phyloP scores from a whole-genome alignment of 1,140 invertebrate genomes.

The Drosophila mojavensis region DNA sequence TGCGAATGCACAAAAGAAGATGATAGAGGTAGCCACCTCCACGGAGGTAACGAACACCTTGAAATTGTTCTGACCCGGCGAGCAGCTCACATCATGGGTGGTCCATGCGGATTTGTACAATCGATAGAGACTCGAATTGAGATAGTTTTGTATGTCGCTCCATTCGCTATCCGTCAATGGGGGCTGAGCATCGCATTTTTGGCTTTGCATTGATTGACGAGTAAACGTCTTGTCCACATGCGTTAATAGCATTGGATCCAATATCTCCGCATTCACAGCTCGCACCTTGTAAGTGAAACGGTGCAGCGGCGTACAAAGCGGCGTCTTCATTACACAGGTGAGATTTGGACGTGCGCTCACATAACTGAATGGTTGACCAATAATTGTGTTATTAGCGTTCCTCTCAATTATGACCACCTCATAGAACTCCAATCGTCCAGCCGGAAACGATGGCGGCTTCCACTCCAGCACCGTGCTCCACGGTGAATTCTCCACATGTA shows the following conservation, averaged over 20 bases:
- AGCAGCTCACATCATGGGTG: constrained; percentile 54
- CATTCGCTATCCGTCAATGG: constrained; percentile 6
- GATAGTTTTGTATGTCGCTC: constrained; percentile 26
- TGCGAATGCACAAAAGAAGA: constrained; percentile 33
- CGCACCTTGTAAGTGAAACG: constrained; percentile 58
- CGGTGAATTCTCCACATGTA: constrained; percentile 32
- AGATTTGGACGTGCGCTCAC: constrained; percentile 41
- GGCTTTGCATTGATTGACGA: not conserved
- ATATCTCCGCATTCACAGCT: constrained; percentile 56
- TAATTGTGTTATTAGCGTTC: constrained; percentile 30
- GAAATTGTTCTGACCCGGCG: constrained; percentile 37
- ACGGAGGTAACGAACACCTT: constrained; percentile 46
- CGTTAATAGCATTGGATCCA: not conserved
- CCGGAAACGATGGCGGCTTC: constrained; percentile 41
- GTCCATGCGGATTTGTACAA: constrained; percentile 51
- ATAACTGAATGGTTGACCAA: constrained; percentile 35
- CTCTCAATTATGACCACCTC: constrained; percentile 53
- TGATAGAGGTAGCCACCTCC: constrained; percentile 38
- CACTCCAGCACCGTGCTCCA: constrained; percentile 47
- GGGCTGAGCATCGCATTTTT: constrained; percentile 12
- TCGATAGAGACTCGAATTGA: constrained; percentile 34
- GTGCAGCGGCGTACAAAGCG: constrained; percentile 48
- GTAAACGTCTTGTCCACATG: not conserved
- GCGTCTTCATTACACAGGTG: constrained; percentile 51
- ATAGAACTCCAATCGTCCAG: constrained; percentile 61